Evolutionary conservation across 2,888 invertebrate genomes (phyloP).

Genomic region (Athrips mouffetella): DNA sequence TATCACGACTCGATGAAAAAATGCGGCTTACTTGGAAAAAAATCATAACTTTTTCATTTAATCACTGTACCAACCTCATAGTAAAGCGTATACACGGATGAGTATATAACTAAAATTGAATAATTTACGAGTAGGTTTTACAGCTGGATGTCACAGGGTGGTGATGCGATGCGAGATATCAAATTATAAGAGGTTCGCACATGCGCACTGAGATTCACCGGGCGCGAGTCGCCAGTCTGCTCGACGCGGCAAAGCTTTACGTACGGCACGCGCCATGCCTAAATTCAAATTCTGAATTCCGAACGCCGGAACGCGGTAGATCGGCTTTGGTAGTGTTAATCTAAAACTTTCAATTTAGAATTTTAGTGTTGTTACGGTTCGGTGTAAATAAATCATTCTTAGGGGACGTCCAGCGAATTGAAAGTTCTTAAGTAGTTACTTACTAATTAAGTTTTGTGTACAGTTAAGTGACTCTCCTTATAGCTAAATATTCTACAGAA

Average conservation of each 20-base stretch:
- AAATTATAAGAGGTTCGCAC: slow-evolving; percentile 71
- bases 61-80: no score
- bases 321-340: slow-evolving; percentile 24
- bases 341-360: slow-evolving; percentile 17
- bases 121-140: slow-evolving; percentile 69
- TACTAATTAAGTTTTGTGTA: slow-evolving; percentile 7
- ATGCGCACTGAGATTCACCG: slow-evolving; percentile 49
- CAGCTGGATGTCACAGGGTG: slow-evolving; percentile 70
- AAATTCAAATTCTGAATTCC: slow-evolving; percentile 46
- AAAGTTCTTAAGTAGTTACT: background rate
- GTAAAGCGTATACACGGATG: slow-evolving; percentile 39
- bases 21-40: no score
- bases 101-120: slow-evolving; percentile 70
- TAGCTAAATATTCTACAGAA: background rate
- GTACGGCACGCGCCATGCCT: slow-evolving; percentile 53
- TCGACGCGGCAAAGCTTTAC: slow-evolving; percentile 49
- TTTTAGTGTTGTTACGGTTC: background rate
- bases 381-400: background rate
- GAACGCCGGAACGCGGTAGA: slow-evolving; percentile 40
- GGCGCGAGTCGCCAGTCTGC: slow-evolving; percentile 59
- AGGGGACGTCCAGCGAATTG: background rate
- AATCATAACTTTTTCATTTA: no score
- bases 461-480: background rate
- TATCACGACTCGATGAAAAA: no score
- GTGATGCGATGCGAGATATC: slow-evolving; percentile 71